Evolutionary conservation across 2,113 vertebrate species (phyloP).

Genomic region (Hydrolagus affinis): DNA sequence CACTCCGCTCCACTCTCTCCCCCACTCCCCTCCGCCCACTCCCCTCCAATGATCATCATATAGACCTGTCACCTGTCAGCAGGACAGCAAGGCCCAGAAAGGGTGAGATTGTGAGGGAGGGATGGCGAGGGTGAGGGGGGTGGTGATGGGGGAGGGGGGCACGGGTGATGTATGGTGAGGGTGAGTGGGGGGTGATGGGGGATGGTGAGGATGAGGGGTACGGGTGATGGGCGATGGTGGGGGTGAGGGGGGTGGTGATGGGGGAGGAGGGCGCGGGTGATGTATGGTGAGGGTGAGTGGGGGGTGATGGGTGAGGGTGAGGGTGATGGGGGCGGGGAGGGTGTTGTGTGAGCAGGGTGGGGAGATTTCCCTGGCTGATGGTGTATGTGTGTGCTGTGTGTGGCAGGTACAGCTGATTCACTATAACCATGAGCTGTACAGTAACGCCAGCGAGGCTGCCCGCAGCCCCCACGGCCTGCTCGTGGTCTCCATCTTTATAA

Average conservation of each 20-base stretch:
- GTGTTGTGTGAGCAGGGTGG: background rate
- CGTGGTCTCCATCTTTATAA: slow-evolving; percentile 98
- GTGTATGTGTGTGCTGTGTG: background rate
- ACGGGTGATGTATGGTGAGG: background rate
- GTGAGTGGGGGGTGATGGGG: background rate
- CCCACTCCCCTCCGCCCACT: too few relatives aligned
- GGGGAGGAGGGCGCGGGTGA: background rate
- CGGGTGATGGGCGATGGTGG: background rate
- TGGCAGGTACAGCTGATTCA: slow-evolving; percentile 94
- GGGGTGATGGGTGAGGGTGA: background rate
- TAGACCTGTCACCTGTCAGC: too few relatives aligned
- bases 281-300: background rate
- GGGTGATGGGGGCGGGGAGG: background rate
- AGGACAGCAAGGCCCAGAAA: background rate
- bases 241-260: background rate
- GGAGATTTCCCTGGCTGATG: background rate
- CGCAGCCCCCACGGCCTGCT: slow-evolving; percentile 96
- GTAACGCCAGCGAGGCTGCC: slow-evolving; percentile 92
- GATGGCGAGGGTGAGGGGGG: background rate
- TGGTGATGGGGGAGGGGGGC: too few relatives aligned
- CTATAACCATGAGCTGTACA: slow-evolving; percentile 96
- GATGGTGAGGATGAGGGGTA: background rate
- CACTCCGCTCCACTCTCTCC: too few relatives aligned
- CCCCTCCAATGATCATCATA: too few relatives aligned
- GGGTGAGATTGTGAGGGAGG: background rate